A percentile compares a stretch with the other conserved stretches of the same genome.
Evolutionary conservation across 2,797 vertebrate genomes (phyloP).

Genomic region (Enteromius argenteus): DNA sequence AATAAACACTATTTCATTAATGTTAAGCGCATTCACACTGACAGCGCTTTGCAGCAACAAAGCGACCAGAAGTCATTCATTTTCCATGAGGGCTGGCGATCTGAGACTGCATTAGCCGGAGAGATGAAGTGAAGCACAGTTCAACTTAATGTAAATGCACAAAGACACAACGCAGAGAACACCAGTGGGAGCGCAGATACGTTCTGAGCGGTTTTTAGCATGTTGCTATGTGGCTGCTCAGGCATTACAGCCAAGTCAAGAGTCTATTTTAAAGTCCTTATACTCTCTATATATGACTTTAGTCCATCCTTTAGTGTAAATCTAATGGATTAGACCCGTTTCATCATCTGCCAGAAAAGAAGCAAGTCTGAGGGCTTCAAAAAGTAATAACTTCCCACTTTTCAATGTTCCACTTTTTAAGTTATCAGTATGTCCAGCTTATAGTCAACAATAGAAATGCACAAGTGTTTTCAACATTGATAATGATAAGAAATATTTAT

Average conservation of each 20-base stretch:
- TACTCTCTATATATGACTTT: not conserved
- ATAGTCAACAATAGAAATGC: not conserved
- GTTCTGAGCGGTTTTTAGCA: not conserved
- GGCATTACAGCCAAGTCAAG: not conserved
- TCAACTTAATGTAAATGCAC: slow-evolving; percentile 35
- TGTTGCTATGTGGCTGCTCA: not conserved
- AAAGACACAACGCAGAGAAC: slow-evolving; percentile 5
- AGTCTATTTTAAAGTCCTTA: not conserved
- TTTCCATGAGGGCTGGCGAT: slow-evolving; percentile 33
- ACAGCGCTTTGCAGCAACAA: slow-evolving; percentile 22
- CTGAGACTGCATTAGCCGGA: slow-evolving; percentile 22
- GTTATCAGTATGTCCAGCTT: not conserved
- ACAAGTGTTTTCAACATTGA: not conserved
- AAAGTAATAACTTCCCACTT: not conserved
- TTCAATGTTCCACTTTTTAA: not conserved
- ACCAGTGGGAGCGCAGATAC: not conserved
- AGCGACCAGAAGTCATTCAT: slow-evolving; percentile 25
- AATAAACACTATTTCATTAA: slow-evolving; percentile 21
- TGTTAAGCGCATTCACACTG: not conserved
- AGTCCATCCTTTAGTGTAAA: not conserved
- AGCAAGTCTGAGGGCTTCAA: not conserved
- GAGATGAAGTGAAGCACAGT: slow-evolving; percentile 7
- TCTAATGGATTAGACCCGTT: not conserved
- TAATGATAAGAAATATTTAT: not conserved
- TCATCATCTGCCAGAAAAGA: not conserved